These are phyloP conservation scores for Diadema setosum DNA, from an alignment of 35 echinoderm and acorn worm species.

Conservation along the genomic window DNA sequence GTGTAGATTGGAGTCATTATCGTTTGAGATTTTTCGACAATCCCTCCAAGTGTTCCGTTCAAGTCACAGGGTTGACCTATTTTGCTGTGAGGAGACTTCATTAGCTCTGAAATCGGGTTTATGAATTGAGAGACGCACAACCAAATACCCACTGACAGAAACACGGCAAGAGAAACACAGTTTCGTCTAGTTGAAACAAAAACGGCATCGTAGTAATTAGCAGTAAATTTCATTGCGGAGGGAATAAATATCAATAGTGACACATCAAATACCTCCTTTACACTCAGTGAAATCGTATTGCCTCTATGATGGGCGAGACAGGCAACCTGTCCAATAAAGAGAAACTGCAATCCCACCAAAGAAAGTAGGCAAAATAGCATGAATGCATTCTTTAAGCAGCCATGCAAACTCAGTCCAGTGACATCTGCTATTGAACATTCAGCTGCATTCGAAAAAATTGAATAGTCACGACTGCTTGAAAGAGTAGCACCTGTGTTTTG, in stretches of 20 bases:
- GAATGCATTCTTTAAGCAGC: too few species aligned
- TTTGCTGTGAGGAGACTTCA: not conserved
- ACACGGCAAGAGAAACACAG: not conserved
- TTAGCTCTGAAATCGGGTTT: not conserved
- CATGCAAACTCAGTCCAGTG: too few species aligned
- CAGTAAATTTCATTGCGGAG: not conserved
- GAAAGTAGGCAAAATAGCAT: too few species aligned
- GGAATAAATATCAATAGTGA: not conserved
- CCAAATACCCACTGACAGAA: not conserved
- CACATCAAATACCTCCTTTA: too few species aligned
- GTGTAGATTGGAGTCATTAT: not conserved
- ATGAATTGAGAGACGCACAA: not conserved
- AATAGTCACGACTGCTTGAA: too few species aligned
- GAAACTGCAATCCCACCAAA: too few species aligned
- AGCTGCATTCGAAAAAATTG: too few species aligned
- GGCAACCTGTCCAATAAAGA: too few species aligned
- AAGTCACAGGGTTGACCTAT: not conserved
- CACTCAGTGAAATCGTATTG: too few species aligned
- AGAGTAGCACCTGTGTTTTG: too few species aligned
- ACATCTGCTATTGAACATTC: too few species aligned
- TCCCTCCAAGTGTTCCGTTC: not conserved
- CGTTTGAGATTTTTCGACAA: not conserved
- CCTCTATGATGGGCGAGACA: too few species aligned
- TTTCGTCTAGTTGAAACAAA: not conserved
- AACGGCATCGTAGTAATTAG: not conserved